Evolutionary conservation across 2,113 vertebrate genomes (phyloP).

Genomic region (Willisornis vidua): DNA sequence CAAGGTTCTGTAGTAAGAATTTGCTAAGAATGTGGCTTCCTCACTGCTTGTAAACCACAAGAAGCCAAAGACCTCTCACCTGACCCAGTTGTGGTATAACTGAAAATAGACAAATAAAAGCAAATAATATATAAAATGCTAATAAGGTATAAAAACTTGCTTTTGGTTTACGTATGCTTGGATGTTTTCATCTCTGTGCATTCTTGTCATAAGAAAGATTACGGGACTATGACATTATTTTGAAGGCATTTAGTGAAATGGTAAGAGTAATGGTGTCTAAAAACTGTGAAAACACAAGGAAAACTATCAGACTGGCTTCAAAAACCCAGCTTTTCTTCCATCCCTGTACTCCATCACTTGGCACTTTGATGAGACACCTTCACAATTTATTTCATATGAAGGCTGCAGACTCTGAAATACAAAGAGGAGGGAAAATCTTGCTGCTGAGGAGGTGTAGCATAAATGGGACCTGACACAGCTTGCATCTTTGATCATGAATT

Average conservation of each 20-base stretch:
- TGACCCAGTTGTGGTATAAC: neutral
- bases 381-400: neutral
- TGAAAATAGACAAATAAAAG: neutral
- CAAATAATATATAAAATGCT: neutral
- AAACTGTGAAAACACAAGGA: neutral
- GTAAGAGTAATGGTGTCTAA: neutral
- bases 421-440: neutral
- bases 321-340: neutral
- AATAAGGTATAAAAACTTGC: neutral
- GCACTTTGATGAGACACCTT: neutral
- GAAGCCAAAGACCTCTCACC: neutral
- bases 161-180: neutral
- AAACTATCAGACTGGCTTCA: neutral
- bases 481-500: conserved; percentile 28
- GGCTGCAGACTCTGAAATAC: conserved; percentile 12
- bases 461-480: conserved; percentile 3
- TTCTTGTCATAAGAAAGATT: neutral
- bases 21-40: neutral
- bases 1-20: neutral
- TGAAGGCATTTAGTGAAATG: neutral
- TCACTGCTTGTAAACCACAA: neutral
- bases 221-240: neutral
- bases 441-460: neutral
- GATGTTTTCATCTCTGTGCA: neutral
- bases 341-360: neutral